phyloP scores from a whole-genome alignment of 2,888 invertebrate genomes.

The Agrotis segetum region DNA sequence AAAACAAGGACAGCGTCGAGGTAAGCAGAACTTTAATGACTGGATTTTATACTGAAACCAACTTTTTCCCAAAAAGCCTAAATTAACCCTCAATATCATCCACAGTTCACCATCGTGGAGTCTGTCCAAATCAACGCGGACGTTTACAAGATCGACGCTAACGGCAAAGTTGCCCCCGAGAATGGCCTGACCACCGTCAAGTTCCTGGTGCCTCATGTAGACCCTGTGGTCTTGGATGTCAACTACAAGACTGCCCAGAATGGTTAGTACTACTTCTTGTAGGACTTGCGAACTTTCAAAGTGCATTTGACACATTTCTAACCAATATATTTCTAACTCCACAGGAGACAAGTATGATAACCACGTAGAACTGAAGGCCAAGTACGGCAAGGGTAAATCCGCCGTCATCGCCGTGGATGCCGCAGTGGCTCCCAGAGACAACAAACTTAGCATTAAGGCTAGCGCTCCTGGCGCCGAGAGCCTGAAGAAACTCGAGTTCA shows the following conservation, averaged over 20 bases:
- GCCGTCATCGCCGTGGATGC: slow-evolving; percentile 82
- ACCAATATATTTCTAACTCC: slow-evolving; percentile 8
- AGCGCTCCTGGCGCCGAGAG: slow-evolving; percentile 85
- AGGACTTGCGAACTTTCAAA: too few species aligned
- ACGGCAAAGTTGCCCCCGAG: slow-evolving; percentile 76
- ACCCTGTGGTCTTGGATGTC: slow-evolving; percentile 84
- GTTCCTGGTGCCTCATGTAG: slow-evolving; percentile 84
- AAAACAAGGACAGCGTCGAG: slow-evolving; percentile 81
- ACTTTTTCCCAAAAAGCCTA: neutral
- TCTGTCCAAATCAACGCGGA: slow-evolving; percentile 90
- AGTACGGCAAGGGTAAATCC: slow-evolving; percentile 85
- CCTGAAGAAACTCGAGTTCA: slow-evolving; percentile 87
- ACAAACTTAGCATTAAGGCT: slow-evolving; percentile 72
- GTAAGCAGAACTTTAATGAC: slow-evolving; percentile 60
- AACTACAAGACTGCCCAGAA: slow-evolving; percentile 84
- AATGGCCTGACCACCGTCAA: slow-evolving; percentile 83
- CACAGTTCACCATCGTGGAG: slow-evolving; percentile 79
- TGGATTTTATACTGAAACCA: neutral
- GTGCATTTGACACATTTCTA: too few species aligned
- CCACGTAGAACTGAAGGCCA: slow-evolving; percentile 79
- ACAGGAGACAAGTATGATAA: slow-evolving; percentile 78
- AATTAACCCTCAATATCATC: slow-evolving; percentile 14
- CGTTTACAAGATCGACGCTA: slow-evolving; percentile 85
- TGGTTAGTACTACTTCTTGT: slow-evolving; percentile 67
- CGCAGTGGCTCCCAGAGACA: slow-evolving; percentile 73